Evolutionary conservation across 2,113 vertebrate genomes (phyloP).

Genomic region (Marmota monax): DNA sequence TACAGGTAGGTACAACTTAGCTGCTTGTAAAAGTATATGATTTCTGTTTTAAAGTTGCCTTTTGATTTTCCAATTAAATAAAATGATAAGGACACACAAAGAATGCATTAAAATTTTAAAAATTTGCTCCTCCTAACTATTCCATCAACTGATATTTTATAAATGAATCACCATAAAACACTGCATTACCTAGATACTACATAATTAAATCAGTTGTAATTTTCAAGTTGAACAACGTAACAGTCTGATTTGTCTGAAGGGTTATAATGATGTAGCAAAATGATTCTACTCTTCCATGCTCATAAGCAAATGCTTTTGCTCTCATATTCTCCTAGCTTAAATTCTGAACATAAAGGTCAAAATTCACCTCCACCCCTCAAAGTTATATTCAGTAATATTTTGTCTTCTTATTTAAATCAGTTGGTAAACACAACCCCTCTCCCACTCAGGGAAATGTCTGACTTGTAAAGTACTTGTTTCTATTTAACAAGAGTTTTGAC

Average conservation of each 20-base stretch:
- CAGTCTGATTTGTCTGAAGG: neutral
- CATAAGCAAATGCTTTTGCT: neutral
- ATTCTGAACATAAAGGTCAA: neutral
- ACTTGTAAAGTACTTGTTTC: neutral
- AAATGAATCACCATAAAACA: neutral
- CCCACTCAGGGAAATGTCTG: conserved; percentile 39
- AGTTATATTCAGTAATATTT: conserved; percentile 19
- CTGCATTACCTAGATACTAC: neutral
- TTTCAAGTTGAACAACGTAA: neutral
- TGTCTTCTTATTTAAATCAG: conserved; percentile 65
- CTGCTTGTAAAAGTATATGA: neutral
- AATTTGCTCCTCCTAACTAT: neutral
- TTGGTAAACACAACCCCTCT: neutral
- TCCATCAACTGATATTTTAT: neutral
- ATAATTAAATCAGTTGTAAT: neutral
- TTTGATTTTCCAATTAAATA: conserved; percentile 29
- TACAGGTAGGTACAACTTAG: neutral
- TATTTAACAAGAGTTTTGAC: conserved; percentile 44
- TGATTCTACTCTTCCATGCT: neutral
- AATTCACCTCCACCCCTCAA: neutral
- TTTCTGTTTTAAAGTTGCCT: conserved; percentile 2
- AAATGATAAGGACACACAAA: neutral
- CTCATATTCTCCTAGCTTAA: neutral
- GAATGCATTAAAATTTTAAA: neutral
- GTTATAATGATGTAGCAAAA: conserved; percentile 1